Conservation (phyloP, 1,140 invertebrate species). For the Rhynchophorus ferrugineus region DNA sequence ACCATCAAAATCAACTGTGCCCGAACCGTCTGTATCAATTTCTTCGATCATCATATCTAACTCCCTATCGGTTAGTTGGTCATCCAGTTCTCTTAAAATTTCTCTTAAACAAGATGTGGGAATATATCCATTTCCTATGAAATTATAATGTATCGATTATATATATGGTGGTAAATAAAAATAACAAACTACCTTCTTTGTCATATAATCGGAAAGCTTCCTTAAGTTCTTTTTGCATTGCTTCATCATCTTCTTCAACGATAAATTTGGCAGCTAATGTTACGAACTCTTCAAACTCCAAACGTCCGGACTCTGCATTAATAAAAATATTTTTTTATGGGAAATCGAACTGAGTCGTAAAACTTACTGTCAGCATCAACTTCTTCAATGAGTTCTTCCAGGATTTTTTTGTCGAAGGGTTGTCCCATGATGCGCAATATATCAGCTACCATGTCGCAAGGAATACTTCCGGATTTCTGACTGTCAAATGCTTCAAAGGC, state of each 20-base stretch:
- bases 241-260: slow-evolving; percentile 90
- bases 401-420: slow-evolving; percentile 90
- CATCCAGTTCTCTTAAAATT: slow-evolving; percentile 86
- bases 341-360: no score
- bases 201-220: slow-evolving; percentile 82
- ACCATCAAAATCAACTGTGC: slow-evolving; percentile 76
- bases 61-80: slow-evolving; percentile 85
- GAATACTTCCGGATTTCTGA: slow-evolving; percentile 87
- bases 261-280: slow-evolving; percentile 90
- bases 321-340: not conserved
- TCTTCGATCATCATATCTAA: slow-evolving; percentile 94
- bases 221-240: slow-evolving; percentile 82
- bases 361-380: slow-evolving; percentile 90
- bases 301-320: slow-evolving; percentile 74
- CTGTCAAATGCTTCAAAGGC: slow-evolving; percentile 96
- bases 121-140: slow-evolving; percentile 85
- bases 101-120: slow-evolving; percentile 85
- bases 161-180: not conserved
- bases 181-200: slow-evolving; percentile 50
- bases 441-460: slow-evolving; percentile 89
- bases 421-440: slow-evolving; percentile 93
- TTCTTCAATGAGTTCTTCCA: slow-evolving; percentile 91
- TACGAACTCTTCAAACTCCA: slow-evolving; percentile 93
- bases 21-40: slow-evolving; percentile 91
- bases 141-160: not conserved